Evolutionary conservation across 2,113 vertebrate genomes (phyloP).

Genomic region (Columba janthina): DNA sequence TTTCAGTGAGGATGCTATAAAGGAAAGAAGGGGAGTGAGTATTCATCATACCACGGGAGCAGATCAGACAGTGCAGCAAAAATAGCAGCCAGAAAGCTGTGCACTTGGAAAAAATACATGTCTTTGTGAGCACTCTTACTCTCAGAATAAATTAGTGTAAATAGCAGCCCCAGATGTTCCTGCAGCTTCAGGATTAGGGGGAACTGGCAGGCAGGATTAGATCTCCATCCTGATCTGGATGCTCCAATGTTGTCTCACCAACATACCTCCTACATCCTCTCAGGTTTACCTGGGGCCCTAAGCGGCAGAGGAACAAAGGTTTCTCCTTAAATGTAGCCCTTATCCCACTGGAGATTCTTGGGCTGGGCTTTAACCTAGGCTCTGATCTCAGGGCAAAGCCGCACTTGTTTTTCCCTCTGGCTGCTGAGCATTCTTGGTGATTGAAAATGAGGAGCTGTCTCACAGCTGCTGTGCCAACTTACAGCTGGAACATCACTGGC

Average conservation of each 20-base stretch:
- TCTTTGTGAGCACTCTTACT: background rate
- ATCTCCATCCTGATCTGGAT: background rate
- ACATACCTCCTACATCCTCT: background rate
- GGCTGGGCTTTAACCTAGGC: background rate
- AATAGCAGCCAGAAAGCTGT: constrained; percentile 23
- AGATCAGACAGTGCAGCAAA: background rate
- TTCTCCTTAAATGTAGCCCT: background rate
- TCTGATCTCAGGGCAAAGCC: background rate
- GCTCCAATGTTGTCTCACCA: background rate
- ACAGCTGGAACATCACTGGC: background rate
- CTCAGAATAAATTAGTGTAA: background rate
- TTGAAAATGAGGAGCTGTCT: background rate
- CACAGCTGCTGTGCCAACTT: background rate
- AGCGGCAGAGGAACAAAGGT: background rate
- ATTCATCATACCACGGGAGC: background rate
- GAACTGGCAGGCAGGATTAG: background rate
- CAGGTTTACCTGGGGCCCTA: background rate
- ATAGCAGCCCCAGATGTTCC: constrained; percentile 34
- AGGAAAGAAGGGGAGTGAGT: constrained; percentile 12
- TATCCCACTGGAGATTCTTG: background rate
- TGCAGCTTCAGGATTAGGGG: background rate
- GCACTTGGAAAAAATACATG: background rate
- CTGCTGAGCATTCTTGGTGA: background rate
- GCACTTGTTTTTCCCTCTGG: background rate
- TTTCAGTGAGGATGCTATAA: background rate